phyloP scores from a whole-genome alignment of 2,113 vertebrate genomes.

The Scomber colias region DNA sequence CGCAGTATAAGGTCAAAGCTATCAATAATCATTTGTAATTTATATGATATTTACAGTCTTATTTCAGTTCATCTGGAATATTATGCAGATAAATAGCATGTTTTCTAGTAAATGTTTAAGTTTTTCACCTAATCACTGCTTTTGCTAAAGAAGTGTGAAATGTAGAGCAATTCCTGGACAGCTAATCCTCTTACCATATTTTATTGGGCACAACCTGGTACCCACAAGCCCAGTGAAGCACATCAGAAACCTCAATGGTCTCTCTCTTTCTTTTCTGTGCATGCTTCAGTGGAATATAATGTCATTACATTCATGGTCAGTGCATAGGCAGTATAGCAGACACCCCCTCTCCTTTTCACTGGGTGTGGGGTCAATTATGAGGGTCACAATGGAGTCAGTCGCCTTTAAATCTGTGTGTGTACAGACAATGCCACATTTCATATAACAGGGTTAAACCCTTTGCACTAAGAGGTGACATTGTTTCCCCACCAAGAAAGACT shows the following conservation, averaged over 20 bases:
- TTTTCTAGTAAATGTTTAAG: background rate
- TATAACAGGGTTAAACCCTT: no score
- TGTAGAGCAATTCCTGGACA: slow-evolving; percentile 29
- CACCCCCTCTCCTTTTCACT: slow-evolving; percentile 11
- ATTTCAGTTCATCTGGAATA: background rate
- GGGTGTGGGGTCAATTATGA: background rate
- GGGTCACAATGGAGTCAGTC: no score
- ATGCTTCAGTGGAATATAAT: slow-evolving; percentile 57
- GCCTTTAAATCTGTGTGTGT: no score
- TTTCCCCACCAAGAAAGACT: background rate
- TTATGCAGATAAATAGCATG: background rate
- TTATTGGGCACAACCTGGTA: slow-evolving; percentile 71
- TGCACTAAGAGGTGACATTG: background rate
- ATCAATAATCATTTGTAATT: no score
- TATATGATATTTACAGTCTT: background rate
- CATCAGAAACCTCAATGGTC: slow-evolving; percentile 34
- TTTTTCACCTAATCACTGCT: slow-evolving; percentile 15
- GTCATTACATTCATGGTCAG: slow-evolving; percentile 57
- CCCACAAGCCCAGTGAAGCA: slow-evolving; percentile 52
- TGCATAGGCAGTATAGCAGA: slow-evolving; percentile 49
- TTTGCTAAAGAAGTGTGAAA: slow-evolving; percentile 54
- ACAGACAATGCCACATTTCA: background rate
- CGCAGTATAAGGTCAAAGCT: no score
- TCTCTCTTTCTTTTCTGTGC: slow-evolving; percentile 39
- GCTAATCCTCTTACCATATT: slow-evolving; percentile 72